These are phyloP conservation scores for Troides aeacus DNA, from an alignment of 2,888 invertebrate genomes.

Conservation along the genomic window DNA sequence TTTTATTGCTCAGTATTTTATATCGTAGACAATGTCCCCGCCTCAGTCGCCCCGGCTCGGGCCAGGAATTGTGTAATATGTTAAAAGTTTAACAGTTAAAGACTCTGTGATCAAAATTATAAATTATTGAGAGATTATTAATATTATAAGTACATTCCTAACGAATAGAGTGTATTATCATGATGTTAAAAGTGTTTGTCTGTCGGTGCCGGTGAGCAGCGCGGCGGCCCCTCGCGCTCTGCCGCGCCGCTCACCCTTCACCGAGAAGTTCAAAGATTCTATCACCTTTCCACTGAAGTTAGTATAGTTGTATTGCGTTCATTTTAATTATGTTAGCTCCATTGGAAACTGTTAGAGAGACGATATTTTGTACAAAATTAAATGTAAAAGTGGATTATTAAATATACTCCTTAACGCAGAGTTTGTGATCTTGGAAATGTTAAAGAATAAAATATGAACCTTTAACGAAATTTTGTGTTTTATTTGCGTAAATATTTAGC, in stretches of 20 bases:
- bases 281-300: constrained; percentile 56
- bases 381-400: constrained; percentile 57
- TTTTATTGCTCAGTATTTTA: constrained; percentile 79
- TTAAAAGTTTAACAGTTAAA: constrained; percentile 76
- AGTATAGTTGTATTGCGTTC: constrained; percentile 62
- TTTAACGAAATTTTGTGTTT: constrained; percentile 48
- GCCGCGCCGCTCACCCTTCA: constrained; percentile 13
- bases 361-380: constrained; percentile 79
- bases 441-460: constrained; percentile 74
- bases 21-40: constrained; percentile 60
- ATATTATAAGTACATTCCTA: constrained; percentile 78
- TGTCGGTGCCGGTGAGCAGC: constrained; percentile 42
- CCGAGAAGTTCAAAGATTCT: constrained; percentile 53
- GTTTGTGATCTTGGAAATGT: constrained; percentile 77
- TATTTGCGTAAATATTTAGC: constrained; percentile 37
- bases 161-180: constrained; percentile 67
- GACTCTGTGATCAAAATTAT: constrained; percentile 80
- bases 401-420: constrained; percentile 63
- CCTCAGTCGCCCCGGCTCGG: constrained; percentile 38
- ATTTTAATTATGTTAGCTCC: constrained; percentile 56
- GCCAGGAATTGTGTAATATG: constrained; percentile 74
- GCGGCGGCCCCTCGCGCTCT: constrained; percentile 18
- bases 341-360: constrained; percentile 64
- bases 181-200: constrained; percentile 71
- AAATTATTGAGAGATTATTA: constrained; percentile 80